These are phyloP conservation scores for Sebastes vulpes DNA, from an alignment of 2,797 vertebrate genomes.

Conservation along the genomic window DNA sequence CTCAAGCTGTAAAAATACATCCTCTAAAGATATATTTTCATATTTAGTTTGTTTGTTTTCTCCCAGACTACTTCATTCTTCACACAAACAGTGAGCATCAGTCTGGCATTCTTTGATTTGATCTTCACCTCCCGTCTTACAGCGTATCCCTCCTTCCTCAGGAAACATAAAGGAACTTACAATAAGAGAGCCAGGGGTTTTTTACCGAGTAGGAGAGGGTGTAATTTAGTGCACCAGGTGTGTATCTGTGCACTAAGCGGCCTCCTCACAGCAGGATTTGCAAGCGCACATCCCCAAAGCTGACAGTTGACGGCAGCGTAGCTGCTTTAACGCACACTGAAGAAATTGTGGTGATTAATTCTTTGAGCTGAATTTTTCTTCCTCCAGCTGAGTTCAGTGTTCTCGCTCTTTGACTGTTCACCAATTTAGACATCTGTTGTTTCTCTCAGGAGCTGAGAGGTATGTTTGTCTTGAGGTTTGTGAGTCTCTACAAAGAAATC, in stretches of 20 bases:
- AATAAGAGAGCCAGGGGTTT: not conserved
- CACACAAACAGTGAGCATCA: not conserved
- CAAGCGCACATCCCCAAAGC: not conserved
- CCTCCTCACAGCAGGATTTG: not conserved
- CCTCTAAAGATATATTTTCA: not conserved
- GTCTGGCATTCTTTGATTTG: constrained; percentile 8
- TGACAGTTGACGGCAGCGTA: not conserved
- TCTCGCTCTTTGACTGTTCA: constrained; percentile 8
- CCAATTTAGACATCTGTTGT: constrained; percentile 11
- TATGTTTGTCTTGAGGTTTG: constrained; percentile 6
- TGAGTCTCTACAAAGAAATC: not conserved
- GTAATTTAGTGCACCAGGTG: constrained; percentile 28
- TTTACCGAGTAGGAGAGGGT: not conserved
- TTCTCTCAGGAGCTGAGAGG: constrained; percentile 3
- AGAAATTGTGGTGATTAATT: constrained; percentile 35
- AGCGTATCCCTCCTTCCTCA: not conserved
- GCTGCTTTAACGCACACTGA: not conserved
- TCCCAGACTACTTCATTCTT: not conserved
- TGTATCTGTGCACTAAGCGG: not conserved
- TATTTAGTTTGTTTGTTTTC: not conserved
- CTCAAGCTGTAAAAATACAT: not conserved
- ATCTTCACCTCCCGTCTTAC: constrained; percentile 26
- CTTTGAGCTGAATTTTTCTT: constrained; percentile 2
- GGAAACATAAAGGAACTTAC: not conserved
- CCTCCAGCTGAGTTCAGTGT: constrained; percentile 3